Evolutionary conservation across 1,140 invertebrate genomes (phyloP), one percentile per base, ranked within the genome.

Genomic region (Conus ventricosus): DNA sequence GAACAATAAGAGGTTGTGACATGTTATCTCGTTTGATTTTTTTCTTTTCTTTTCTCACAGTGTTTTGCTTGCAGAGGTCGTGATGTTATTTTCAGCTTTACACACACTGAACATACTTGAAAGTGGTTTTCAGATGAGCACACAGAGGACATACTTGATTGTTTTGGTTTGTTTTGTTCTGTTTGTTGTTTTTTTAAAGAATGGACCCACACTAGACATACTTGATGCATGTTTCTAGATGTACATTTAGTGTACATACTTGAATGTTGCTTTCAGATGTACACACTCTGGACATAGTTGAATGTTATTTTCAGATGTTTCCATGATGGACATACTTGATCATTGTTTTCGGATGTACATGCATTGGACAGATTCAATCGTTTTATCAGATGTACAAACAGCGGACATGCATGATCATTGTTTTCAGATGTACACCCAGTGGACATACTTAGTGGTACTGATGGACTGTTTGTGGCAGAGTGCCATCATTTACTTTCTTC

Each of bases 391-490:
- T 97, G 25, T 98, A 99, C 96, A 96, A 98, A 78, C 94, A 99
- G 5, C 99, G 98, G 96, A 98, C 99, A 95, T 98, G 98, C 95
- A 96, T 98, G 54, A 96, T 98, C 82, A 97, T 99, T 88, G 57
- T 88, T 97, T 97, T 67, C 96, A 97, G 91, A 97, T 97, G 53
- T 99, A 99, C 95, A 97, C 97, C 89, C 96, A 97, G 15, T 97
- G 97, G 94, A 98, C 98, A 6, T 99, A 99, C 96, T 98, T 98
- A 97, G 93, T 98, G 8, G 97, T 97, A 87, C 97, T 99, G 92
- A 94, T 97, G 25, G 98, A 99, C 96, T 96, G 98, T 80, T 94
- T 99, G 7, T 99, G 98, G 96, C 98, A 99, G 95, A 98, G 98
- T 95, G 96, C 98, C 55, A 96, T 98, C 82, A 97, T 99, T 89